Conservation (phyloP, 2,113 vertebrate genomes). For the Dicentrarchus labrax region DNA sequence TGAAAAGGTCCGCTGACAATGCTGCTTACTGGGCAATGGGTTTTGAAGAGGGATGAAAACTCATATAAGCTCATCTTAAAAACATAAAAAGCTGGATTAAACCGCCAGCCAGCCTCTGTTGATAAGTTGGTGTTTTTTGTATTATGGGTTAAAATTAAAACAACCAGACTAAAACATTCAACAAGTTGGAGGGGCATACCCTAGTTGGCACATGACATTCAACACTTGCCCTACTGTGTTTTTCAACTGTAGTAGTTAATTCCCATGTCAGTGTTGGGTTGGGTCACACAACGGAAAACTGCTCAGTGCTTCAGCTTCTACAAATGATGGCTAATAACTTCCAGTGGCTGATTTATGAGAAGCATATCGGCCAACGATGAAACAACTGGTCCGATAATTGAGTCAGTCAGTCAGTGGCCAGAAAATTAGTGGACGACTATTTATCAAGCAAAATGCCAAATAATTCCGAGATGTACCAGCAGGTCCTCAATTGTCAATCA, state of each 20-base stretch:
- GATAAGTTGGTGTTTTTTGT: slow-evolving; percentile 36
- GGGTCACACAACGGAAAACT: neutral
- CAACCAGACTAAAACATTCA: slow-evolving; percentile 26
- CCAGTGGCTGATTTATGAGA: neutral
- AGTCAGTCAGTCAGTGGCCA: too few species aligned
- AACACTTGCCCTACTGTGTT: neutral
- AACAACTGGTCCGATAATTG: neutral
- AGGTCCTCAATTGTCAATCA: neutral
- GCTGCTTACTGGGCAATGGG: slow-evolving; percentile 47
- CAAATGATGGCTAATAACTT: neutral
- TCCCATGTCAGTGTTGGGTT: neutral
- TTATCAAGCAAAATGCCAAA: neutral
- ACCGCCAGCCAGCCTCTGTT: slow-evolving; percentile 28
- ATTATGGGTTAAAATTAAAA: slow-evolving; percentile 45
- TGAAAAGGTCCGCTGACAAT: slow-evolving; percentile 69
- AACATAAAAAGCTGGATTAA: slow-evolving; percentile 63
- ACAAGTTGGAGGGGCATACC: neutral
- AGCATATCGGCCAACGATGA: neutral
- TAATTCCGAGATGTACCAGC: neutral
- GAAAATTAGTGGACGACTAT: neutral
- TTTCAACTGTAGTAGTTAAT: neutral
- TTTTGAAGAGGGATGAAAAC: slow-evolving; percentile 65
- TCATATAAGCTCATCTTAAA: slow-evolving; percentile 55
- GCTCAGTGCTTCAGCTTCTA: neutral
- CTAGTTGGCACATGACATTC: slow-evolving; percentile 6